These are phyloP conservation scores for Cerceris rybyensis DNA, from an alignment of 2,888 invertebrate species.

Conservation along the genomic window DNA sequence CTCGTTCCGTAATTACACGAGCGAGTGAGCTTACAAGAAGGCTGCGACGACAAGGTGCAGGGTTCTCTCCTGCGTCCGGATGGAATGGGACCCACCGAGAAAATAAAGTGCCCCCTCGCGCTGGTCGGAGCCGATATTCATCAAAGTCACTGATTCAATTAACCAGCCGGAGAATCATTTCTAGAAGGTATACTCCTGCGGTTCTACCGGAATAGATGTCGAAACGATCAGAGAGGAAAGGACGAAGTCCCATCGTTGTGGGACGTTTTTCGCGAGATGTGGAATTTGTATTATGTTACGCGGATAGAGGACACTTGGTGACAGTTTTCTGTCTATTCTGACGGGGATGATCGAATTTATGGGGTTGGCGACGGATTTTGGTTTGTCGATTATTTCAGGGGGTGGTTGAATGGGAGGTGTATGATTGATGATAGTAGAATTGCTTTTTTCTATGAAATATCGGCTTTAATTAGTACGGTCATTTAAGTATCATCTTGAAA, in stretches of 20 bases:
- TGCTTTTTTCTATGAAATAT: no score
- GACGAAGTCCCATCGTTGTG: background rate
- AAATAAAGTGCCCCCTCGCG: constrained; percentile 60
- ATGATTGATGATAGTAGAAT: no score
- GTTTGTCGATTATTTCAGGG: no score
- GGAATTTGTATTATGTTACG: background rate
- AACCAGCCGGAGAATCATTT: constrained; percentile 65
- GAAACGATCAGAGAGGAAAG: background rate
- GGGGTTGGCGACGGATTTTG: no score
- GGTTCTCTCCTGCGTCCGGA: constrained; percentile 22
- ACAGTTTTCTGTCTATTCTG: no score
- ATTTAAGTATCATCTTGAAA: no score
- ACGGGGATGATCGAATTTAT: no score
- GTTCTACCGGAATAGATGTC: constrained; percentile 24
- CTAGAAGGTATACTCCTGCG: constrained; percentile 41
- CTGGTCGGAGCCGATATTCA: constrained; percentile 67
- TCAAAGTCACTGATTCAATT: constrained; percentile 75
- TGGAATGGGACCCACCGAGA: constrained; percentile 30
- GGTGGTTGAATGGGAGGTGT: no score
- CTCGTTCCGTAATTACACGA: constrained; percentile 62
- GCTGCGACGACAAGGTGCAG: constrained; percentile 47
- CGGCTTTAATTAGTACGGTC: no score
- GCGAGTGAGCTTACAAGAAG: constrained; percentile 60
- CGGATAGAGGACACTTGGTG: background rate
- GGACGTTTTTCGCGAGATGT: background rate